Evolutionary conservation across 2,888 invertebrate genomes (phyloP), one percentile per base, ranked within the genome.

Genomic region (Pristionchus maxplancki): DNA sequence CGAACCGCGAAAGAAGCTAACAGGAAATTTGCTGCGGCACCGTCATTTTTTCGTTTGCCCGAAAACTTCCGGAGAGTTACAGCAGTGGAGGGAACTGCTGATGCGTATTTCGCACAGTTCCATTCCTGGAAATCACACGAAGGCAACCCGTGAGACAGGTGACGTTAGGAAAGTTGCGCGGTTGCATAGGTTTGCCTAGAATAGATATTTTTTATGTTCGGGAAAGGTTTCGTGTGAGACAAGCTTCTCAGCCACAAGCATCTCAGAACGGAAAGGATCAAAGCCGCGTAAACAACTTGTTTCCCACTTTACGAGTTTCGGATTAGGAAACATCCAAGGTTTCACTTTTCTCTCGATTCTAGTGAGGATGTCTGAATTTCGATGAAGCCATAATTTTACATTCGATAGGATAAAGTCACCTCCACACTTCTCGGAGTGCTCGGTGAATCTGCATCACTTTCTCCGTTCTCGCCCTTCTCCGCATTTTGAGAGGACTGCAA

Each of bases 371-470:
- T 50, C 15, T 17, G 50, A 20, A 50, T 50, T 50, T 20, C 50
- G 50, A 50, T 50, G n/a, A n/a, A 50, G 50, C 50, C 50, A 50
- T 15, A 4, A 17, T 15, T 50, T n/a, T n/a, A n/a, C n/a, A n/a
- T n/a, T n/a, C n/a, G n/a, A n/a, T n/a, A n/a, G n/a, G n/a, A n/a
- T n/a, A n/a, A n/a, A n/a, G n/a, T 44, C n/a, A 50, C 86, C 67
- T 87, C 86, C 17, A 87, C 44, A 50, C 50, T 50, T n/a, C 86
- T 40, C 34, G 86, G 86, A 13, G 86, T 87, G 37, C 34, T 37
- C 9, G 86, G 86, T 34, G 86, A 87, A 48, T 87, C 86, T 5
- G 81, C 81, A 48, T 88, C 88, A 62, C 88, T 88, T n/a, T 88
- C 88, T 24, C 48, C 88, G 24, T 78, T 78, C 50, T 83, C 83